phyloP scores from a whole-genome alignment of 2,797 vertebrate genomes.

The Lagothrix lagotricha region DNA sequence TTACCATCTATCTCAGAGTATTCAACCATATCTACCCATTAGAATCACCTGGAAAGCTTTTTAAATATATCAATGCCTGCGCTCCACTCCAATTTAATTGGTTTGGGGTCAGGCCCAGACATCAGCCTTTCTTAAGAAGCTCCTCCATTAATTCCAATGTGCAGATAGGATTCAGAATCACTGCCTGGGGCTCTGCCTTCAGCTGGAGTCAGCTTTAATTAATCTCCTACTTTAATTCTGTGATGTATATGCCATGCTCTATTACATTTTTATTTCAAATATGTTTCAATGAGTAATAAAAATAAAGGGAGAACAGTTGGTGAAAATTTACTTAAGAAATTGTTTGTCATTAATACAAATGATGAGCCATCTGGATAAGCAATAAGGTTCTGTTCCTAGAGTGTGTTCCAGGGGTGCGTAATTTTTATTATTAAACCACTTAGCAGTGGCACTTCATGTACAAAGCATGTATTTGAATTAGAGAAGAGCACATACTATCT shows the following conservation, averaged over 20 bases:
- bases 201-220: slow-evolving; percentile 36
- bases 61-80: background rate
- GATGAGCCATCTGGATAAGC: slow-evolving; percentile 71
- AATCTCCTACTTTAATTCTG: slow-evolving; percentile 44
- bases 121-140: background rate
- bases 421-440: slow-evolving; percentile 64
- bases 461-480: slow-evolving; percentile 48
- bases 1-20: background rate
- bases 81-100: background rate
- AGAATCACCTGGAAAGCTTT: slow-evolving; percentile 18
- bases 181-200: background rate
- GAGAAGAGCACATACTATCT: slow-evolving; percentile 1
- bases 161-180: background rate
- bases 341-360: slow-evolving; percentile 73
- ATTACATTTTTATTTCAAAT: slow-evolving; percentile 56
- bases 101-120: slow-evolving; percentile 22
- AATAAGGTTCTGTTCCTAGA: slow-evolving; percentile 15
- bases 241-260: slow-evolving; percentile 27
- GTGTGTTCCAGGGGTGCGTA: slow-evolving; percentile 31
- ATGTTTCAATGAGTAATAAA: slow-evolving; percentile 71
- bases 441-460: slow-evolving; percentile 22
- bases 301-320: slow-evolving; percentile 74
- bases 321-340: slow-evolving; percentile 75
- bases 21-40: background rate
- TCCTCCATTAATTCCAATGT: background rate